Evolutionary conservation across 2,113 vertebrate species (phyloP), one percentile per base, ranked within the genome.

Genomic region (Datnioides undecimradiatus): DNA sequence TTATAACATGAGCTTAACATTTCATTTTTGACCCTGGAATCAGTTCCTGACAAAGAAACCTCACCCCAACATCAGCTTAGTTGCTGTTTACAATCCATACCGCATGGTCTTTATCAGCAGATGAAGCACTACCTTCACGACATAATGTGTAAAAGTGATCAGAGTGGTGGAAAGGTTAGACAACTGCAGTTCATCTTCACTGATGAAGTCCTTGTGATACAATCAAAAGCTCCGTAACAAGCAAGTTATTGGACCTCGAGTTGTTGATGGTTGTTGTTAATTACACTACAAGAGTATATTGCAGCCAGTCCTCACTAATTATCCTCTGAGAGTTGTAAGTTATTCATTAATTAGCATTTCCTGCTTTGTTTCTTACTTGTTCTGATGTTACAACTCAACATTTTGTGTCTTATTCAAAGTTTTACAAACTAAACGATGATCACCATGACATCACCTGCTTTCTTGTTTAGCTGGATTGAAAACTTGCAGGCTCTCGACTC

Each of bases 341-440:
- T 46, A 21, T 31, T 79, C n/a, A 64, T 65, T 66, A 65, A 70
- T 64, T 27, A 71, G 45, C 19, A 31, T 1, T 36, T 51, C 36
- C 25, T 57, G 16, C 34, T 38, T 34, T 17, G 17, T 27, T 69
- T 51, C 17, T 13, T 12, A 52, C 34, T 77, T 6, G 10, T n/a
- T 62, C 4, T 12, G 33, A 13, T 5, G 31, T 41, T 45, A 10
- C 23, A 49, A 31, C 11, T 33, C 19, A 64, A 27, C 46, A 21
- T 69, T 36, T 36, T 48, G 12, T 25, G 25, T 36, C 19, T 60
- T 55, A 41, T 51, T 23, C 8, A 48, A 57, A 55, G 34, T 62
- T 4, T 33, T 12, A 19, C 23, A 48, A 31, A 64, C 58, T 46
- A 12, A 41, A 21, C 52, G 2, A 4, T 8, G n/a, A 36, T 46